Base-by-base conservation (phyloP, 2,797 vertebrate genomes). In the Micrastur ruficollis region DNA sequence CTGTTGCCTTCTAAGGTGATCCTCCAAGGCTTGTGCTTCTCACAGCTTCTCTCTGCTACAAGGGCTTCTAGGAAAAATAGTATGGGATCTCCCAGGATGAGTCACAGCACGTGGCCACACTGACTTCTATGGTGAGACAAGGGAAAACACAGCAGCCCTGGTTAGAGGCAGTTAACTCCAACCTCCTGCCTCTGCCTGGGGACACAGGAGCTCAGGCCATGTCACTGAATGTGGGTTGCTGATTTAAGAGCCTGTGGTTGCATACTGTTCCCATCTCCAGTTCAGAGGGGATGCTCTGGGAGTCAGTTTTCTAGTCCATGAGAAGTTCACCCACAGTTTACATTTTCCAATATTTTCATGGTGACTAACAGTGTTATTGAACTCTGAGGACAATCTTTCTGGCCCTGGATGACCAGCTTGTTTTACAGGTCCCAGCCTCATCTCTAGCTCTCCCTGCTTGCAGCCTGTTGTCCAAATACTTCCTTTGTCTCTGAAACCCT, bases 321-420 rank as follows among this genome's bases (percentile, higher is more conserved):
- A 86, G 84, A 95, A 89, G 67, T 71, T 94, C 75, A 63, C 34
- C 26, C 74, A 2, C 4, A 78, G 86, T 93, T 95, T 95, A 96
- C 20, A 85, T 94, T 91, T 89, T 92, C 34, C 72, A 59, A 9
- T 87, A 44, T 89, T 96, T 92, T 92, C 42, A 53, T 36, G 49
- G 59, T 96, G 94, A 92, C 68, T 95, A 92, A 95, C 67, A 87
- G 32, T 84, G 88, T 81, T 91, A 85, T 8, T 93, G 93, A 96
- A 85, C 93, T 92, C 89, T 4, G 6, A 50, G 49, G 36, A 12
- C 34, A 56, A 14, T 42, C 38, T 75, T 67, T 50, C 55, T 84
- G 83, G 50, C 67, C 25, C 44, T 47, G 76, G 18, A 25, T 67
- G 52, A 91, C 38, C 59, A 65, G 75, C 74, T 87, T 67, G 49